Evolutionary conservation across 2,797 vertebrate genomes (phyloP), one percentile per base, ranked within the genome.

Genomic region (Peromyscus nudipes): DNA sequence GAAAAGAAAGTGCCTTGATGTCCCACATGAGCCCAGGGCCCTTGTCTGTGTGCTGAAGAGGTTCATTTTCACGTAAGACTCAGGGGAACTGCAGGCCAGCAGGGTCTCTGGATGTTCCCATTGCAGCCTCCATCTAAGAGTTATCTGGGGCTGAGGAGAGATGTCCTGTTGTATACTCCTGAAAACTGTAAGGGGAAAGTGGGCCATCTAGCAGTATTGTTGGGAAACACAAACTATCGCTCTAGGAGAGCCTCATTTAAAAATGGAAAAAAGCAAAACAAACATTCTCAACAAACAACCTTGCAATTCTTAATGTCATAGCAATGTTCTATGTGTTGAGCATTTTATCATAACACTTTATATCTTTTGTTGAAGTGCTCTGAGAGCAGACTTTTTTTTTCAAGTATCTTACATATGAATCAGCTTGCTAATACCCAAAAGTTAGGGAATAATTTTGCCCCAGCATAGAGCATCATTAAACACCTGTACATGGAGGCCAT

Each of bases 391-490:
- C 19, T 60, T 14, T 46, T 67, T 84, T 60, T 89, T 93, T 60
- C 7, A 84, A 97, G 27, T 27, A 37, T 82, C 62, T 89, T 93
- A 92, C 46, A 83, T 37, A 86, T 88, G 31, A 92, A 80, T 94
- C 60, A 57, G 14, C 17, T 67, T 29, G 1, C 75, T 88, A 67
- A 52, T 52, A 80, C 65, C 6, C 21, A 55, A 79, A 95, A 87
- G 23, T 87, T 95, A 67, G 43, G 82, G 19, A 65, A 89, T 76
- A 80, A 91, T 95, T 95, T 75, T 94, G 84, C 37, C 92, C 34
- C 8, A n/a, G 55, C 43, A 37, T 13, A 62, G 81, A 87, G 76
- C 13, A 29, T 43, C 29, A 57, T 89, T 90, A 93, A 73, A 57
- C 16, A 43, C 40, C 79, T 81, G 31, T 40, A 55, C 12, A 55